Percentiles rank a stretch among this genome's conserved stretches.
These are phyloP conservation scores for Neosilurus mollespiculum DNA, from an alignment of 2,797 vertebrate genomes.

Conservation along the genomic window DNA sequence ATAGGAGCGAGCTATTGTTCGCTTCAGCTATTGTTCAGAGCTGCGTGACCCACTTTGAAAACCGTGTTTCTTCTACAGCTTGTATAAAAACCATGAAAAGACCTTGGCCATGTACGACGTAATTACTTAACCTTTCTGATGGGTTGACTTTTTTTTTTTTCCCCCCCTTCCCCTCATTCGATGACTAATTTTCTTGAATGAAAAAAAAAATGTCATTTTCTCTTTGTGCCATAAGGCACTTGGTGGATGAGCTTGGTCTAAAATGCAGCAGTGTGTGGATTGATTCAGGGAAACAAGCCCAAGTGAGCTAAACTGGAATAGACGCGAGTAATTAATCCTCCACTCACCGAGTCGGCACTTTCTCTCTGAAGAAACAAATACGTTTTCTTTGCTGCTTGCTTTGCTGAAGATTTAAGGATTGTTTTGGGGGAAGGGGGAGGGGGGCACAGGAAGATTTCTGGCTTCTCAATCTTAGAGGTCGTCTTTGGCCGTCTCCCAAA, in stretches of 20 bases:
- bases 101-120: conserved; percentile 25
- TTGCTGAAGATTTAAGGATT: conserved; percentile 32
- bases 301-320: conserved; percentile 53
- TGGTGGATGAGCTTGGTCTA: background rate
- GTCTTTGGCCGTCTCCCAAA: conserved; percentile 74
- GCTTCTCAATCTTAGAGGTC: conserved; percentile 58
- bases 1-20: conserved; percentile 26
- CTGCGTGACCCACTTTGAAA: conserved; percentile 47
- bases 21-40: conserved; percentile 28
- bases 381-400: conserved; percentile 37
- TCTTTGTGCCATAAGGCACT: background rate
- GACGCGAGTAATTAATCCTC: conserved; percentile 65
- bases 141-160: background rate
- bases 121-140: conserved; percentile 33
- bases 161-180: background rate
- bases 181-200: conserved; percentile 6
- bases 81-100: conserved; percentile 31
- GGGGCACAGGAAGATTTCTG: conserved; percentile 33
- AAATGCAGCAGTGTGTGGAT: conserved; percentile 14
- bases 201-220: background rate
- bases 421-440: background rate
- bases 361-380: conserved; percentile 49
- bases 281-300: conserved; percentile 53
- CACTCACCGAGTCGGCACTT: conserved; percentile 49
- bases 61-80: conserved; percentile 20